Conservation (phyloP, 2,888 invertebrate genomes). For the Poecilobothrus nobilitatus region DNA sequence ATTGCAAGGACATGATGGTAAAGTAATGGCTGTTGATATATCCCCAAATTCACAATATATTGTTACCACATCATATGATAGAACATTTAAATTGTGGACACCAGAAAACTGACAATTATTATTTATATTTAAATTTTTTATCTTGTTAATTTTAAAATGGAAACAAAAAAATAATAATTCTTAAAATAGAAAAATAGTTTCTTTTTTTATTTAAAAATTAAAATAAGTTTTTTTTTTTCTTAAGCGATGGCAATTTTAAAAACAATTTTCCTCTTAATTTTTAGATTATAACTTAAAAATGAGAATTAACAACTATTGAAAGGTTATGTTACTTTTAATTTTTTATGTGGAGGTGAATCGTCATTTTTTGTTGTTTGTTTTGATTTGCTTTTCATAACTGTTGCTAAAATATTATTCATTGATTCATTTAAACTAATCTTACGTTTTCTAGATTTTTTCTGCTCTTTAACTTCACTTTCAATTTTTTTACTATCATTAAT, state of each 20-base stretch:
- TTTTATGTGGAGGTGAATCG: neutral
- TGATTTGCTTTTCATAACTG: neutral
- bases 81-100: slow-evolving; percentile 95
- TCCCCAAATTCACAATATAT: slow-evolving; percentile 85
- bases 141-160: neutral
- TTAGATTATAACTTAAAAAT: no score
- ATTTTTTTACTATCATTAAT: neutral
- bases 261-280: no score
- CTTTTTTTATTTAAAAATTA: neutral
- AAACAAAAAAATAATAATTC: neutral
- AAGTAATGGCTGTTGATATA: slow-evolving; percentile 90
- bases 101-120: slow-evolving; percentile 57
- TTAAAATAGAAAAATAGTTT: neutral
- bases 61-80: slow-evolving; percentile 87
- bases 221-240: no score
- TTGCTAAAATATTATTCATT: neutral
- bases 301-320: no score
- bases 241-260: no score
- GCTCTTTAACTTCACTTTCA: neutral
- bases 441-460: neutral
- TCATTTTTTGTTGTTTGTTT: neutral
- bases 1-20: slow-evolving; percentile 90
- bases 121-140: slow-evolving; percentile 9
- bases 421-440: slow-evolving; percentile 1
- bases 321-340: neutral